phyloP scores from a whole-genome alignment of 1,140 invertebrate genomes.

The Ectropis grisescens region DNA sequence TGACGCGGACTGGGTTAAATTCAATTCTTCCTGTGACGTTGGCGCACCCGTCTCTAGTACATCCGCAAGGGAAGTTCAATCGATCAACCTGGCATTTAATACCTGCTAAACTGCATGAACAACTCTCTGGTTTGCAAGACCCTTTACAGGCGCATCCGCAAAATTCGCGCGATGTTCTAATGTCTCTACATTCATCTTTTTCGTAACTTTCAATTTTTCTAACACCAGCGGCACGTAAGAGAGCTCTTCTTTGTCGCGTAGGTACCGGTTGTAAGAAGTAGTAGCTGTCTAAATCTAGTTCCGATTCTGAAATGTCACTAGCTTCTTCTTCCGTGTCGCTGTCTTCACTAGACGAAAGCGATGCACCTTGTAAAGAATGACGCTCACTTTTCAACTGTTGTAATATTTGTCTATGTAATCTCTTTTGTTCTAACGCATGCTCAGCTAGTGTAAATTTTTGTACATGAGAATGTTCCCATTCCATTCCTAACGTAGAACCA shows the following conservation, averaged over 20 bases:
- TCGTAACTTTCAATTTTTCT: slow-evolving; percentile 94
- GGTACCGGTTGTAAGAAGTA: slow-evolving; percentile 95
- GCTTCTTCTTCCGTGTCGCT: slow-evolving; percentile 85
- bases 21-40: slow-evolving; percentile 95
- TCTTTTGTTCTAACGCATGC: slow-evolving; percentile 88
- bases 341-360: slow-evolving; percentile 79
- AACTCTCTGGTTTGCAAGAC: slow-evolving; percentile 95
- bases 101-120: slow-evolving; percentile 92
- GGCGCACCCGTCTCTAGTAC: slow-evolving; percentile 92
- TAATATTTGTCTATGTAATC: slow-evolving; percentile 86
- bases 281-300: slow-evolving; percentile 91
- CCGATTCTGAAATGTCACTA: slow-evolving; percentile 86
- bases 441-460: slow-evolving; percentile 80
- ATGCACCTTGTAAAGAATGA: slow-evolving; percentile 65
- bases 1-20: slow-evolving; percentile 94
- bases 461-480: slow-evolving; percentile 83
- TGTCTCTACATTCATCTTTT: slow-evolving; percentile 94
- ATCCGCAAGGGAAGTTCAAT: slow-evolving; percentile 96
- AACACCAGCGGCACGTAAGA: slow-evolving; percentile 91
- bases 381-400: slow-evolving; percentile 82
- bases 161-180: slow-evolving; percentile 91
- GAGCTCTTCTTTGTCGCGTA: slow-evolving; percentile 87
- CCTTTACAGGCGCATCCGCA: slow-evolving; percentile 97
- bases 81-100: slow-evolving; percentile 98
- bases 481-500: slow-evolving; percentile 97